Conservation (phyloP, 2,888 invertebrate genomes). For the Lasioglossum zephyrum region DNA sequence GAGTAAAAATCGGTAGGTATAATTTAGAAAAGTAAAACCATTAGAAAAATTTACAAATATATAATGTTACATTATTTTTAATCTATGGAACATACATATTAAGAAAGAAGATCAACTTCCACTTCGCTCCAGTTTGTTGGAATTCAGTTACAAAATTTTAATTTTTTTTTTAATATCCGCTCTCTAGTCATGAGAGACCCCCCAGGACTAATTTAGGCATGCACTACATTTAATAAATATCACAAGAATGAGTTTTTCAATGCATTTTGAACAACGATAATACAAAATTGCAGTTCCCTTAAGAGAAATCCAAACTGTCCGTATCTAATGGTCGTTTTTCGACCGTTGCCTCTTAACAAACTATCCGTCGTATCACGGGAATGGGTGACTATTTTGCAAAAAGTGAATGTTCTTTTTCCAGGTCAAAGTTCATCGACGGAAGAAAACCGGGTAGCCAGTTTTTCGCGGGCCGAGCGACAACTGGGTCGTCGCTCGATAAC, state of each 20-base stretch:
- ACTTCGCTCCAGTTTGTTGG: no score
- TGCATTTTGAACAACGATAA: neutral
- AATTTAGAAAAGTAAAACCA: no score
- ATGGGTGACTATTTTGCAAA: neutral
- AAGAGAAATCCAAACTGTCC: neutral
- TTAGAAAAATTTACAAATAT: no score
- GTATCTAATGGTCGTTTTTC: neutral
- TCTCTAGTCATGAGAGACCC: no score
- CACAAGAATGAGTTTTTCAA: neutral
- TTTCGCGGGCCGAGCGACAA: neutral
- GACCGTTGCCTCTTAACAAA: neutral
- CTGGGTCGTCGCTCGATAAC: constrained; percentile 11
- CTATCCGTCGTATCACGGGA: neutral
- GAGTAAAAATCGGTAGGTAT: neutral
- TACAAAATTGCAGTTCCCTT: neutral
- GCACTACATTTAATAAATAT: neutral
- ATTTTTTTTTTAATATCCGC: no score
- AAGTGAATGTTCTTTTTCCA: constrained; percentile 3
- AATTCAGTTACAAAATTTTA: no score
- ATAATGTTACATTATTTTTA: no score
- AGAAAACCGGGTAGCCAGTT: neutral
- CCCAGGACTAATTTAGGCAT: no score
- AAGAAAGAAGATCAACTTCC: no score
- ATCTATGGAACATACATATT: no score
- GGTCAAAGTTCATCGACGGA: constrained; percentile 7